Conservation (phyloP, 2,888 invertebrate genomes). For the Morinoia aosen region DNA sequence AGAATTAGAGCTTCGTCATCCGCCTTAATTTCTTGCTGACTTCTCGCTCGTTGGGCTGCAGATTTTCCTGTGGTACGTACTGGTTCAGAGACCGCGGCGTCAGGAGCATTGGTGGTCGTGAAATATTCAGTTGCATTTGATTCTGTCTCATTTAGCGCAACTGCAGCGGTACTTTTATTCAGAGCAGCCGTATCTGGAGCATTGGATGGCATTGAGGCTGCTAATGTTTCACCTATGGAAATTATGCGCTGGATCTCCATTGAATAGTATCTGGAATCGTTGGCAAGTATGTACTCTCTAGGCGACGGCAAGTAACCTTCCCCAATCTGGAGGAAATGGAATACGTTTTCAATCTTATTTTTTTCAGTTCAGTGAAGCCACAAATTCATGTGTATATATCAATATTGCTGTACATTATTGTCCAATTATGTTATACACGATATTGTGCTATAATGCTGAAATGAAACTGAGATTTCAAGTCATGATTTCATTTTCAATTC, state of each 20-base stretch:
- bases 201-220: background rate
- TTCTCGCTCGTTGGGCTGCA: background rate
- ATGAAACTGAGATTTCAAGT: background rate
- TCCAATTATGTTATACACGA: background rate
- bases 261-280: conserved; percentile 1
- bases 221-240: background rate
- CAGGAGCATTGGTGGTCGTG: background rate
- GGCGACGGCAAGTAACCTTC: conserved; percentile 52
- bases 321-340: conserved; percentile 45
- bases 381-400: background rate
- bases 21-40: background rate
- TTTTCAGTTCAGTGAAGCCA: background rate
- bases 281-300: conserved; percentile 43
- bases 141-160: background rate
- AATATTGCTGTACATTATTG: background rate
- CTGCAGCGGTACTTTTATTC: background rate
- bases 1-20: conserved; percentile 13
- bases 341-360: background rate
- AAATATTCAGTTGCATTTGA: background rate
- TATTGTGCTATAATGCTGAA: background rate
- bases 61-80: background rate
- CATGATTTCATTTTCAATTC: background rate
- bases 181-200: background rate
- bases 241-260: conserved; percentile 26
- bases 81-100: background rate